Evolutionary conservation across 1,140 invertebrate genomes (phyloP).

Genomic region (Sinella curviseta): DNA sequence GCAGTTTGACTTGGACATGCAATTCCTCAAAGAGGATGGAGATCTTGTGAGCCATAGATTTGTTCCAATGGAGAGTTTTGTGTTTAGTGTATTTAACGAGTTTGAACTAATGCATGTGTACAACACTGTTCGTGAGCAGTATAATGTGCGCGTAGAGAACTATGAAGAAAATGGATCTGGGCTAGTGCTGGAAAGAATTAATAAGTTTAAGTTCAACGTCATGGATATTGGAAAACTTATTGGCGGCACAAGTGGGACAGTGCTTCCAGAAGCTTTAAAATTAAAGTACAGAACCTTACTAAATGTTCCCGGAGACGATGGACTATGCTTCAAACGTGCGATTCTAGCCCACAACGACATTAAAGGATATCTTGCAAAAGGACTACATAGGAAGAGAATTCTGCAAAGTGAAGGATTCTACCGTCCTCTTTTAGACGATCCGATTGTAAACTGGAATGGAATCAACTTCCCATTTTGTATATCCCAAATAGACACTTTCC

Average conservation of each 20-base stretch:
- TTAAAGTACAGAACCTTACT: background rate
- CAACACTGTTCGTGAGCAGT: background rate
- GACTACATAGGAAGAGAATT: background rate
- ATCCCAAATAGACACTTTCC: background rate
- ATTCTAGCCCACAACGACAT: background rate
- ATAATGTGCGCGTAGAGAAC: background rate
- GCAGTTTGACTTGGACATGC: background rate
- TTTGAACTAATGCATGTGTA: background rate
- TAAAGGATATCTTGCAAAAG: background rate
- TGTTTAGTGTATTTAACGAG: background rate
- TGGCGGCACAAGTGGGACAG: too few relatives aligned
- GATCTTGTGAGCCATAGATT: background rate
- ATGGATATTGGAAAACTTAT: too few relatives aligned
- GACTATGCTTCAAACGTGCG: background rate
- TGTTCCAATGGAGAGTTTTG: background rate
- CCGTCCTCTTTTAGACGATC: background rate
- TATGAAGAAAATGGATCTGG: background rate
- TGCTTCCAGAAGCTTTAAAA: background rate
- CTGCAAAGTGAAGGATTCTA: background rate
- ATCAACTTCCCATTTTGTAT: constrained; percentile 19
- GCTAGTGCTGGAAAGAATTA: too few relatives aligned
- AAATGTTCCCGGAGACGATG: background rate
- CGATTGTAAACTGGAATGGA: constrained; percentile 16
- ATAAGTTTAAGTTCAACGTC: too few relatives aligned
- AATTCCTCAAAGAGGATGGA: background rate